A percentile compares a stretch with the other conserved stretches of the same genome.
These are phyloP conservation scores for Lochmaea crataegi DNA, from an alignment of 2,888 invertebrate genomes.

Conservation along the genomic window DNA sequence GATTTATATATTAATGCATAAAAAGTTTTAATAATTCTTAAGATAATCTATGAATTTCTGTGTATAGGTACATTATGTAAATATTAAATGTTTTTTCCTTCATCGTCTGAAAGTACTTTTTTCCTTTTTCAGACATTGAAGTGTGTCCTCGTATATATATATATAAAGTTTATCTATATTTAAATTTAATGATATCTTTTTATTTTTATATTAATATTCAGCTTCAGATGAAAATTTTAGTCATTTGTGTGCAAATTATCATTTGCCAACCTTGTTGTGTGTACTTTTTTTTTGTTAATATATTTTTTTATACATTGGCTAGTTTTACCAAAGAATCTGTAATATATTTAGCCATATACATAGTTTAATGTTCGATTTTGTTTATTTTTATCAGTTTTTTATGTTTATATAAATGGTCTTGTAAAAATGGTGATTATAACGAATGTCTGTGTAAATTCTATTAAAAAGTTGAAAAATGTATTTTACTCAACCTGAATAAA, in stretches of 20 bases:
- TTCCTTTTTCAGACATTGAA: slow-evolving; percentile 41
- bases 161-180: slow-evolving; percentile 40
- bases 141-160: slow-evolving; percentile 34
- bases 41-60: slow-evolving; percentile 61
- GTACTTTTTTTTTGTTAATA: slow-evolving; percentile 52
- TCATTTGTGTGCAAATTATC: slow-evolving; percentile 49
- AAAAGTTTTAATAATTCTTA: slow-evolving; percentile 61
- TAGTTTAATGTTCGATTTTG: slow-evolving; percentile 47
- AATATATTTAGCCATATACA: slow-evolving; percentile 57
- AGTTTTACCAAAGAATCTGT: slow-evolving; percentile 66
- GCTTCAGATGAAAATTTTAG: slow-evolving; percentile 40
- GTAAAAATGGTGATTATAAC: slow-evolving; percentile 61
- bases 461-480: slow-evolving; percentile 65
- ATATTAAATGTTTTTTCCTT: slow-evolving; percentile 58
- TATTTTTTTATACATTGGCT: slow-evolving; percentile 61
- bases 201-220: slow-evolving; percentile 48
- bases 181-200: slow-evolving; percentile 44
- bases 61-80: slow-evolving; percentile 62
- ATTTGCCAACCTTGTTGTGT: slow-evolving; percentile 55
- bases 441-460: slow-evolving; percentile 64
- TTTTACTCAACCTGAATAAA: slow-evolving; percentile 63
- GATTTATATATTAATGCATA: slow-evolving; percentile 61
- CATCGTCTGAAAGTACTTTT: slow-evolving; percentile 42
- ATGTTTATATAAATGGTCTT: slow-evolving; percentile 55
- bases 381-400: slow-evolving; percentile 51